A percentile compares a stretch with the other conserved stretches of the same genome.
Evolutionary conservation across 2,113 vertebrate species (phyloP).

Genomic region (Sebastes fasciatus): DNA sequence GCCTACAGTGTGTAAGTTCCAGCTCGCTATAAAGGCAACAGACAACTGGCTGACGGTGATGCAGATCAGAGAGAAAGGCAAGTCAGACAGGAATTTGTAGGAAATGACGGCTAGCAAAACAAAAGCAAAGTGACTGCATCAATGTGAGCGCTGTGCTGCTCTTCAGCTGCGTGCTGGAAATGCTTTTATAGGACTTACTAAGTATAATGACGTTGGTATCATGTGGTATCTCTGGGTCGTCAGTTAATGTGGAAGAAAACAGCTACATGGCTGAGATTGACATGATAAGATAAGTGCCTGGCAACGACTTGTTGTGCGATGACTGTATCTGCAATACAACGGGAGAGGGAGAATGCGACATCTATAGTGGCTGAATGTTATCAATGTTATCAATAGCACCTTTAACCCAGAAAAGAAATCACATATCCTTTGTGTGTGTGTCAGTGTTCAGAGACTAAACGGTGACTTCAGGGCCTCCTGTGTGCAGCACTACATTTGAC

Average conservation of each 20-base stretch:
- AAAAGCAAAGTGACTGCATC: constrained; percentile 53
- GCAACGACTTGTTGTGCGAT: too few species aligned
- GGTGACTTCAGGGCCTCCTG: constrained; percentile 10
- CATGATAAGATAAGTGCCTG: too few species aligned
- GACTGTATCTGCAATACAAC: too few species aligned
- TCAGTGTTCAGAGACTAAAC: background rate
- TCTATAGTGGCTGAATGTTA: too few species aligned
- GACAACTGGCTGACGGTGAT: constrained; percentile 58
- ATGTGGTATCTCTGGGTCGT: too few species aligned
- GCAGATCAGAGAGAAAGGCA: constrained; percentile 41
- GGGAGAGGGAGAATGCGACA: too few species aligned
- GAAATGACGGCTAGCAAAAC: constrained; percentile 59
- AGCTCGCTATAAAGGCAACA: constrained; percentile 25
- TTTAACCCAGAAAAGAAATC: constrained; percentile 33
- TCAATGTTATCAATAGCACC: too few species aligned
- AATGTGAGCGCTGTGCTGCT: constrained; percentile 8
- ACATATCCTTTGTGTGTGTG: constrained; percentile 24
- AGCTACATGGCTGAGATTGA: too few species aligned
- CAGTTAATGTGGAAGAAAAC: too few species aligned
- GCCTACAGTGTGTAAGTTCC: constrained; percentile 12
- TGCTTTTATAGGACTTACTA: background rate
- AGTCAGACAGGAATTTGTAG: constrained; percentile 57
- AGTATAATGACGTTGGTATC: too few species aligned
- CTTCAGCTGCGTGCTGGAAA: background rate
- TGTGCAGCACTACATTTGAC: background rate